Evolutionary conservation across 2,888 invertebrate genomes (phyloP), one percentile per base, ranked within the genome.

Genomic region (Eugnorisma glareosa): DNA sequence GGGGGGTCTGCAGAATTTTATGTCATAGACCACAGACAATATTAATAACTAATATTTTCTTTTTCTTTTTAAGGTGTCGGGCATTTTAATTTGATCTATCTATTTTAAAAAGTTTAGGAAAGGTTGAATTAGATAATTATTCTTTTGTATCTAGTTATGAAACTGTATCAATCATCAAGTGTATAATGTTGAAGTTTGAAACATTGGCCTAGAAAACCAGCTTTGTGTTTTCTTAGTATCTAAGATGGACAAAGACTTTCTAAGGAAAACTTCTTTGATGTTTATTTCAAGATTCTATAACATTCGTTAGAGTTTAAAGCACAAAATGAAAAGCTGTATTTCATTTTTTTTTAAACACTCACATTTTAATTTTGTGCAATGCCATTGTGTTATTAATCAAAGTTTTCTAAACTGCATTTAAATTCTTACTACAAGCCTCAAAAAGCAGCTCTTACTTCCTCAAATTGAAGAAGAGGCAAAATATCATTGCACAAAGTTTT

Each of bases 231-330:
- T n/a, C 15, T 21, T 15, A 35, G n/a, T 13, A 10, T n/a, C n/a
- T 63, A 28, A n/a, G 35, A 63, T 18, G 8, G 31, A 61, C 57
- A 66, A 40, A 80, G 48, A 40, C 2, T 71, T 78, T 43, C 2
- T 35, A 6, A 15, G 18, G 28, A 43, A 40, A 48, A 18, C 6
- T 15, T 31, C 0, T n/a, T n/a, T 40, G 10, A 11, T 43, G 28
- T 57, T 28, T 28, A 15, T 28, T 57, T 57, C 0, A 28, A 28
- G 28, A 28, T 57, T 57, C 28, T 15, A 15, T 28, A 28, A 15
- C 57, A 28, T 57, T 57, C 6, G 10, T 24, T 24, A 7, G 6
- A 57, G 57, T 31, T 54, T 40, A 11, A 51, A 68, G 28, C 7
- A 28, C 28, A 5, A 45, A 43, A 61, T 21, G 3, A 31, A 31